phyloP scores from a whole-genome alignment of 2,113 vertebrate genomes.

The Mobula hypostoma region DNA sequence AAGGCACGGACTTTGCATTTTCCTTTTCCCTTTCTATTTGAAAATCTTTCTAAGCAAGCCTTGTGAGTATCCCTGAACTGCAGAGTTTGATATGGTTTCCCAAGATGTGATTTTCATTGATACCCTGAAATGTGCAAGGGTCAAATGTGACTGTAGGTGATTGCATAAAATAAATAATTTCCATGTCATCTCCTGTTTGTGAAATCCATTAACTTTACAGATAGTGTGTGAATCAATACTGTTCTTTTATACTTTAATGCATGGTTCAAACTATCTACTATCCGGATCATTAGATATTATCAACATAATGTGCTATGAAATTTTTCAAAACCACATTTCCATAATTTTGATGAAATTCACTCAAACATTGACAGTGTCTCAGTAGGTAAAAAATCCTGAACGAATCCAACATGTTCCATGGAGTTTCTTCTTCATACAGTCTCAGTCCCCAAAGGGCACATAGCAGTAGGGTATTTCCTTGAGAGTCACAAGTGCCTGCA shows the following conservation, averaged over 20 bases:
- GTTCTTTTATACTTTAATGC: not conserved
- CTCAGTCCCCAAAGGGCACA: not conserved
- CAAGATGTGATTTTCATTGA: not conserved
- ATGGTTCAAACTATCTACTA: not conserved
- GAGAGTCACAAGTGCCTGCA: too few species aligned
- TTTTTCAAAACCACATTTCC: not conserved
- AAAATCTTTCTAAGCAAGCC: not conserved
- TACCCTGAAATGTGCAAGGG: not conserved
- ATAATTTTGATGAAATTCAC: not conserved
- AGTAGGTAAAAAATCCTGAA: not conserved
- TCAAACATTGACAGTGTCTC: not conserved
- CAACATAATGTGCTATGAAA: not conserved
- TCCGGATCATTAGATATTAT: not conserved
- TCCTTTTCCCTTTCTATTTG: not conserved
- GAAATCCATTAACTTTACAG: not conserved
- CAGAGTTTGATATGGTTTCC: not conserved
- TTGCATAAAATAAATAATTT: not conserved
- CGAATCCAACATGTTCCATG: not conserved
- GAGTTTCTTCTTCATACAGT: not conserved
- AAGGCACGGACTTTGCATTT: not conserved
- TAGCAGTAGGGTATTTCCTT: not conserved
- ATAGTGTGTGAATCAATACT: not conserved
- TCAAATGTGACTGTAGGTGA: not conserved
- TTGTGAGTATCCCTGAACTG: not conserved
- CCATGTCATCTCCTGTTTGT: not conserved